phyloP scores from a whole-genome alignment of 2,797 vertebrate genomes.

The Furcifer pardalis region DNA sequence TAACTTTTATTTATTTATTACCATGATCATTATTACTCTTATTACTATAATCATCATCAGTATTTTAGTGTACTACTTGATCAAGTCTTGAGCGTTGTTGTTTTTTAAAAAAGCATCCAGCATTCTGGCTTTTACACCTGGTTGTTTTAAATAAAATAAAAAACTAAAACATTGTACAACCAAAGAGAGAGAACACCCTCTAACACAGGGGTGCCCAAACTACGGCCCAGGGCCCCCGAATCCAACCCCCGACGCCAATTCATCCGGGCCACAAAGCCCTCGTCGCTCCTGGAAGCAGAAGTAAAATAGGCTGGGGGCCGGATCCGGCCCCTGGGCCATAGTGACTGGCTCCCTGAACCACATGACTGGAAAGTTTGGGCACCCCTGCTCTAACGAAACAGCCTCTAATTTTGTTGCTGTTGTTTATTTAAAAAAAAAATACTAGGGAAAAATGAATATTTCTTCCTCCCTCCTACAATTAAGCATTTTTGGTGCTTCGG shows the following conservation, averaged over 20 bases:
- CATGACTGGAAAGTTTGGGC: no score
- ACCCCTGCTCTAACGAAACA: not conserved
- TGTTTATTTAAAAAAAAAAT: constrained; percentile 61
- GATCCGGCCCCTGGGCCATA: no score
- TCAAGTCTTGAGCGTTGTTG: constrained; percentile 84
- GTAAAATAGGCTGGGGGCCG: no score
- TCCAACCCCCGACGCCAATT: no score
- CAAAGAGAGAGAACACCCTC: not conserved
- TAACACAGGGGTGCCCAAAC: no score
- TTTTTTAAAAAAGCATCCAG: constrained; percentile 87
- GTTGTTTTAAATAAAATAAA: constrained; percentile 82
- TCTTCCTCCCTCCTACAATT: constrained; percentile 57
- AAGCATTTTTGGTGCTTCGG: constrained; percentile 73
- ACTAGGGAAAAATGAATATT: constrained; percentile 66
- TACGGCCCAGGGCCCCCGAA: no score
- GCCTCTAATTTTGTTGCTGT: constrained; percentile 67
- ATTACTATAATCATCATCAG: constrained; percentile 67
- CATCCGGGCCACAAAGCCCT: no score
- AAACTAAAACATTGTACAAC: constrained; percentile 65
- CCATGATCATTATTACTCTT: constrained; percentile 55
- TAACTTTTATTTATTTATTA: constrained; percentile 59
- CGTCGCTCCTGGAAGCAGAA: no score
- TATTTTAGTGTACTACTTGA: constrained; percentile 83
- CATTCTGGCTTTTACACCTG: constrained; percentile 89
- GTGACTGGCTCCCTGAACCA: no score